phyloP scores from a whole-genome alignment of 2,113 vertebrate genomes.

The Pterocles burchelli region DNA sequence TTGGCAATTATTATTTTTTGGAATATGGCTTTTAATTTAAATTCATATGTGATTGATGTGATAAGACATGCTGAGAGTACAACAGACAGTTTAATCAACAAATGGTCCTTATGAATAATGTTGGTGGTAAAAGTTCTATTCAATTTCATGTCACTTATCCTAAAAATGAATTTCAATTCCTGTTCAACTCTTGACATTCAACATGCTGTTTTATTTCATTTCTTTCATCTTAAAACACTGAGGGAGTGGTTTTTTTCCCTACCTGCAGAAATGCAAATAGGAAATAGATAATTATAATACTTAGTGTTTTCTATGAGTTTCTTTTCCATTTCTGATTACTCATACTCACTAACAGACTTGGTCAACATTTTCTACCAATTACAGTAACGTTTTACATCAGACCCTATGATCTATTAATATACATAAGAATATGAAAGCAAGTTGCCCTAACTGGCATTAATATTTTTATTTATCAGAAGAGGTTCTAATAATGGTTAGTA shows the following conservation, averaged over 20 bases:
- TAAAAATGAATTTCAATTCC: slow-evolving; percentile 46
- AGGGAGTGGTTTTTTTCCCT: not conserved
- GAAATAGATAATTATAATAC: not conserved
- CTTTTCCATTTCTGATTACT: not conserved
- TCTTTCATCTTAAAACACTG: not conserved
- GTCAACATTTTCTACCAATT: not conserved
- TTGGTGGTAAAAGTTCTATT: slow-evolving; percentile 53
- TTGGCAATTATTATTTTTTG: slow-evolving; percentile 62
- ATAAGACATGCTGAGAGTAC: slow-evolving; percentile 42
- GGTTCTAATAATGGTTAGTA: not conserved
- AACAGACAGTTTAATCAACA: slow-evolving; percentile 72
- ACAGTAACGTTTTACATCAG: not conserved
- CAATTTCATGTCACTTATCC: slow-evolving; percentile 53
- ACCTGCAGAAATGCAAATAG: not conserved
- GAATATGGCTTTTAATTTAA: slow-evolving; percentile 64
- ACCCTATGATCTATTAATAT: not conserved
- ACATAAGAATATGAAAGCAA: not conserved
- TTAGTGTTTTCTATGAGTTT: not conserved
- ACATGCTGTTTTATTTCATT: not conserved
- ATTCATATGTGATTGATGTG: slow-evolving; percentile 64
- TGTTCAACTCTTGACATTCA: slow-evolving; percentile 29
- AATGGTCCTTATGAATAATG: slow-evolving; percentile 54
- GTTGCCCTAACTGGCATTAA: not conserved
- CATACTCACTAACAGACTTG: not conserved
- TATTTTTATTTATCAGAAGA: not conserved